Evolutionary conservation across 2,797 vertebrate species (phyloP), one percentile per base, ranked within the genome.

Genomic region (Rallus crepitans): DNA sequence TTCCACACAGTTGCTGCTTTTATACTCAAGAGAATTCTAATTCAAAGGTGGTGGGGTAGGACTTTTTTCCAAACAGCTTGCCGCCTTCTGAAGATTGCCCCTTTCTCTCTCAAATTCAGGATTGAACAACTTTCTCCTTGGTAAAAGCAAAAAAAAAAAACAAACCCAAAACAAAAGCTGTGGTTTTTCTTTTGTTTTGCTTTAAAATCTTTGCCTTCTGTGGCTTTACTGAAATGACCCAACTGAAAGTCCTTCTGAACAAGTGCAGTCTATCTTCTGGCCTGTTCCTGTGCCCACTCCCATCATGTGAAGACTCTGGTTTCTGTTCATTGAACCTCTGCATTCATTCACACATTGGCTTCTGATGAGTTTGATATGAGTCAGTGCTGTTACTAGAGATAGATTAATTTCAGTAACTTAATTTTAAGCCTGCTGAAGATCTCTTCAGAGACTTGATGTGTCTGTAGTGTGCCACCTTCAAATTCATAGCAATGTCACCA

Each of bases 271-370:
- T 73, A 4, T 65, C 24, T 75, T 33, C 56, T 60, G 35, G 18
- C 3, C 28, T 2, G 2, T 83, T 75, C 18, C 28, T n/a, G 4
- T 68, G 20, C 37, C 31, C 0, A 0, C 8, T 76, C 21, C 18
- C 15, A 6, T 11, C 23, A 3, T 6, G 39, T 6, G 39, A 10
- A 72, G 15, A 5, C 82, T 91, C 24, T 60, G 30, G 5, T 24
- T 81, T 88, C 70, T 28, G 33, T 31, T 21, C 21, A 7, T 0
- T 76, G 53, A 87, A 75, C 11, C n/a, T 48, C 68, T 50, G 33
- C 14, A 5, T 27, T 50, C 42, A 24, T 57, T 88, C 57, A 35
- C 20, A 5, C 40, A 7, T 40, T 75, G 33, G 4, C 39, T 87
- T 71, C 23, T 68, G 15, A 31, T n/a, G 31, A 61, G 35, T 8